Evolutionary conservation across 2,113 vertebrate species (phyloP), one percentile per base, ranked within the genome.

Genomic region (Pyxicephalus adspersus): DNA sequence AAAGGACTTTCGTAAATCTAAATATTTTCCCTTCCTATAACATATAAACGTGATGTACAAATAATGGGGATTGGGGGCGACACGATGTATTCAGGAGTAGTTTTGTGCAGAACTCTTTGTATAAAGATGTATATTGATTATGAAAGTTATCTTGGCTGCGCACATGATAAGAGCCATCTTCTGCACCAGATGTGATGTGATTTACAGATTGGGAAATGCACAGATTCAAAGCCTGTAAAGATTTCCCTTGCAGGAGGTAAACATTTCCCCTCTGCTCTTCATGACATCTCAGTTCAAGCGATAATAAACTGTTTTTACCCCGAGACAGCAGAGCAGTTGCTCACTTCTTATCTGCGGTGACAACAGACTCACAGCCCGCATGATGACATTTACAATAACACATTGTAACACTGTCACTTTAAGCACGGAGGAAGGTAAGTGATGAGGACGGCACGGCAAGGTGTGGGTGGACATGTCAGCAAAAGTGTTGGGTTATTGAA

Each of bases 291-390:
- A 66, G 29, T 18, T 80, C 66, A 29, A 52, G 67, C 57, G 66
- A 25, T 15, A 1, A 23, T 71, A 72, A 71, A 28, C 55, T 61
- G 66, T 71, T 52, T 70, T 60, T 70, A 79, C 64, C 65, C 55
- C 45, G 77, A 79, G 77, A 70, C 77, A 79, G 51, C 52, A 22
- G 50, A 20, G 29, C 64, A 5, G 38, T 61, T 80, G 31, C 54
- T 80, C 65, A 80, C 23, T 80, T 60, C 26, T 28, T 31, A 52
- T 72, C 29, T 28, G 22, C 22, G 55, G 50, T 80, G 77, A 63
- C 66, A 80, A 45, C 66, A 20, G 77, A 25, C 76, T 28, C 76
- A 58, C 52, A 70, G 66, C 31, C 60, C 52, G 51, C 11, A 71
- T 19, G 45, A 23, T 23, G 26, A 50, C 23, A 23, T 52, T 72